Evolutionary conservation across 2,888 invertebrate genomes (phyloP).

Genomic region (Drosophila macrospina): DNA sequence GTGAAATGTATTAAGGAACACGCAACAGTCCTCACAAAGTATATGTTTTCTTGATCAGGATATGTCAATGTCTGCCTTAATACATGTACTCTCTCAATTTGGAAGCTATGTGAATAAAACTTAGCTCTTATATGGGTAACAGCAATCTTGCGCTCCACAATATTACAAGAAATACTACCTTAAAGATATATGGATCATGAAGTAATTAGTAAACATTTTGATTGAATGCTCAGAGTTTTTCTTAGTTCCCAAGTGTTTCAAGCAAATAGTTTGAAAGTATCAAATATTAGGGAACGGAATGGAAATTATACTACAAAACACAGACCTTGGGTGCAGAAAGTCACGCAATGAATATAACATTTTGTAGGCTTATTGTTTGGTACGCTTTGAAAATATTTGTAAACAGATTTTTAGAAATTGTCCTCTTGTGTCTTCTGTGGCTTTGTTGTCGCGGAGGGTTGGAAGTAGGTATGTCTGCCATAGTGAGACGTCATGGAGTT

Average conservation of each 20-base stretch:
- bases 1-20: no score
- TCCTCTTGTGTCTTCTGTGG: conserved; percentile 66
- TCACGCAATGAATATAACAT: conserved; percentile 40
- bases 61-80: no score
- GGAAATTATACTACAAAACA: conserved; percentile 25
- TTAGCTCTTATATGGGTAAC: no score
- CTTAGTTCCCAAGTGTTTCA: not conserved
- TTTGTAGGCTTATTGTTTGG: conserved; percentile 45
- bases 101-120: no score
- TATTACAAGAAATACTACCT: not conserved
- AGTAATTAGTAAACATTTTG: not conserved
- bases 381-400: conserved; percentile 81
- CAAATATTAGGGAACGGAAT: conserved; percentile 10
- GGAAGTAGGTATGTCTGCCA: conserved; percentile 56
- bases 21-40: no score
- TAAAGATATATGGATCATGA: not conserved
- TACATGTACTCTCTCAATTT: not conserved
- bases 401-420: conserved; percentile 79
- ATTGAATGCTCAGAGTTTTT: not conserved
- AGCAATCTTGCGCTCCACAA: no score
- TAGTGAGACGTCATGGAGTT: conserved; percentile 82
- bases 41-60: no score
- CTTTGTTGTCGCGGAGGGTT: conserved; percentile 61
- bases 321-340: conserved; percentile 41
- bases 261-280: not conserved